Evolutionary conservation across 1,140 invertebrate species (phyloP), one percentile per base, ranked within the genome.

Genomic region (Nephila pilipes): DNA sequence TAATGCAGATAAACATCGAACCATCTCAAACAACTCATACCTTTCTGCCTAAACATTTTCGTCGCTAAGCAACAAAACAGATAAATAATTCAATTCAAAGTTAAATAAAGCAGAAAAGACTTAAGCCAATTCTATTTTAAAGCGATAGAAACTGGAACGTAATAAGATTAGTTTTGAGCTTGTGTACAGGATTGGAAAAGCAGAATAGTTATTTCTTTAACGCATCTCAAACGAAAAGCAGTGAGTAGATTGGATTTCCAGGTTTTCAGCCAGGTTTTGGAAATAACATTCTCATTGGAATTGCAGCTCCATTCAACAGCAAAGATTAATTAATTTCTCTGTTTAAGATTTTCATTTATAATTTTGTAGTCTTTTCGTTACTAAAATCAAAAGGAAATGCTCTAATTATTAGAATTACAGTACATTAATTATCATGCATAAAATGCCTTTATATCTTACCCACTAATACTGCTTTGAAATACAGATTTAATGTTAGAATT

Each of bases 201-300:
- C 16, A 32, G 14, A 32, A 75, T 75, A 75, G 65, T 36, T 25
- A 75, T 75, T 75, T 29, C 65, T 75, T 75, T 75, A 75, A 75
- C 29, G 25, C 18, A 2, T 3, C 10, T 75, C 29, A 25, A 75
- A 32, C 20, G 65, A 36, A 75, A 75, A 0, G 63, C 63, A n/a
- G 25, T 46, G 22, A 65, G 63, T 32, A 36, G 65, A 75, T 75
- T 75, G 65, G 32, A 36, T 36, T 36, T 29, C 25, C 29, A 75
- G 65, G 22, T 10, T 25, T n/a, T 25, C 0, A 18, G 25, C 46
- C 32, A 75, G 65, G 25, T 4, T 29, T 4, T 29, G 4, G 1
- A 75, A 75, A 75, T 75, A 75, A 36, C 5, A 16, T 18, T 32
- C 65, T 75, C 10, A 14, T 29, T 18, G 0, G 20, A 58, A 58